phyloP scores from a whole-genome alignment of 2,888 invertebrate species.

The Xanthorhoe spadicearia region DNA sequence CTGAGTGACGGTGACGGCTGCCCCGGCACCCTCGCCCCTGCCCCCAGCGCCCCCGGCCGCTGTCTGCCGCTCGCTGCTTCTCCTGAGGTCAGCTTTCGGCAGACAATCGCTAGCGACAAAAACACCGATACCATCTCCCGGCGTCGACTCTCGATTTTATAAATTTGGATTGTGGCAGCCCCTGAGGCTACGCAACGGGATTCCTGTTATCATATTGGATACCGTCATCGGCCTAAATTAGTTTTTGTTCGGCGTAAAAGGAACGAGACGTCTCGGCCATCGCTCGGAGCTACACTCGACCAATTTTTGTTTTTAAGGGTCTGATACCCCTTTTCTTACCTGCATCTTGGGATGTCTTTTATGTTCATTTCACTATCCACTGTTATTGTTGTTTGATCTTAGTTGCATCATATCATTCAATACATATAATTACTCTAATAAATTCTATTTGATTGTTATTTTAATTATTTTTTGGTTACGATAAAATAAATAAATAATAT shows the following conservation, averaged over 20 bases:
- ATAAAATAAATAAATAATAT: too few species aligned
- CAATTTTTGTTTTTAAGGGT: constrained; percentile 63
- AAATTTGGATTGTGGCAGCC: constrained; percentile 51
- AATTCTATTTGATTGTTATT: neutral
- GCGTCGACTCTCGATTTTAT: constrained; percentile 50
- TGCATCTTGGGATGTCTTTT: constrained; percentile 59
- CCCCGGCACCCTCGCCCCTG: constrained; percentile 26
- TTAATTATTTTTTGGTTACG: constrained; percentile 24
- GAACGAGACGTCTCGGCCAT: constrained; percentile 64
- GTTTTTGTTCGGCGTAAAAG: constrained; percentile 75
- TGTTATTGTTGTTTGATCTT: constrained; percentile 50
- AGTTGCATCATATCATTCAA: constrained; percentile 53
- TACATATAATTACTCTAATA: constrained; percentile 4
- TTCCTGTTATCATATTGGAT: constrained; percentile 80
- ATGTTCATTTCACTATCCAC: constrained; percentile 51
- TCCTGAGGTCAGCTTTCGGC: constrained; percentile 57
- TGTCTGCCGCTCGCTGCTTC: constrained; percentile 27
- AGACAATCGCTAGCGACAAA: constrained; percentile 56
- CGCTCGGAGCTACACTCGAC: constrained; percentile 73
- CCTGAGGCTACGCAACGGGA: constrained; percentile 80
- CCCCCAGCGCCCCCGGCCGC: constrained; percentile 19
- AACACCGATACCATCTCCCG: constrained; percentile 55
- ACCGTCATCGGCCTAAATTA: constrained; percentile 76
- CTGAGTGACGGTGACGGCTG: constrained; percentile 55
- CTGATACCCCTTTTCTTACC: constrained; percentile 75